phyloP scores from a whole-genome alignment of 1,140 invertebrate genomes.

The Homarus americanus region DNA sequence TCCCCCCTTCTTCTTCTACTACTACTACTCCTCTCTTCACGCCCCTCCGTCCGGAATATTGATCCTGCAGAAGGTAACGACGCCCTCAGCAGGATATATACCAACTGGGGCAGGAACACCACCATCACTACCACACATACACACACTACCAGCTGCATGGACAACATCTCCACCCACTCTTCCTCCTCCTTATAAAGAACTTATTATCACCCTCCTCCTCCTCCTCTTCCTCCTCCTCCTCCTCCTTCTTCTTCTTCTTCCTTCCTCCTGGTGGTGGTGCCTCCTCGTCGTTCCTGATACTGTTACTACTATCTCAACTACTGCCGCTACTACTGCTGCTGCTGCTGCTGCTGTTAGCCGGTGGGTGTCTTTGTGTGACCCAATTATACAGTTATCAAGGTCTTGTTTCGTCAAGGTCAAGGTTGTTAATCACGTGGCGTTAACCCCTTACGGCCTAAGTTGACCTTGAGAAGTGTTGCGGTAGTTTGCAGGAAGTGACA shows the following conservation, averaged over 20 bases:
- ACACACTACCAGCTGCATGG: background rate
- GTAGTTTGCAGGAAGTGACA: too few species aligned
- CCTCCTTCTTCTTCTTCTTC: background rate
- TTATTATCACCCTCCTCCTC: background rate
- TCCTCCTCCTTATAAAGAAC: background rate
- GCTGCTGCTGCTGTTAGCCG: background rate
- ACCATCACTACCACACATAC: background rate
- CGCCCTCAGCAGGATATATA: background rate
- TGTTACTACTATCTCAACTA: background rate
- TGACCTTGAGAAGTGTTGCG: constrained; percentile 25
- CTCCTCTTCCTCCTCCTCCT: too few species aligned
- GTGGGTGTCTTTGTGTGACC: constrained; percentile 4
- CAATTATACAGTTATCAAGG: background rate
- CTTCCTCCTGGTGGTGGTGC: too few species aligned
- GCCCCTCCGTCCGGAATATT: constrained; percentile 15
- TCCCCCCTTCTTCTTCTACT: background rate
- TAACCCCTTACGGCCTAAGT: background rate
- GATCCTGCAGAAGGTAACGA: constrained; percentile 10
- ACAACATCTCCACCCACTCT: background rate
- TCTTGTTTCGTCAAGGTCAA: constrained; percentile 22
- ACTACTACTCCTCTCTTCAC: too few species aligned
- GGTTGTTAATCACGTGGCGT: constrained; percentile 29
- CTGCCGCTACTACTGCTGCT: background rate
- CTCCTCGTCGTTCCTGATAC: background rate
- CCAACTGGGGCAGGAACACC: background rate